phyloP scores from a whole-genome alignment of 2,113 vertebrate genomes.

The Sebastes fasciatus region DNA sequence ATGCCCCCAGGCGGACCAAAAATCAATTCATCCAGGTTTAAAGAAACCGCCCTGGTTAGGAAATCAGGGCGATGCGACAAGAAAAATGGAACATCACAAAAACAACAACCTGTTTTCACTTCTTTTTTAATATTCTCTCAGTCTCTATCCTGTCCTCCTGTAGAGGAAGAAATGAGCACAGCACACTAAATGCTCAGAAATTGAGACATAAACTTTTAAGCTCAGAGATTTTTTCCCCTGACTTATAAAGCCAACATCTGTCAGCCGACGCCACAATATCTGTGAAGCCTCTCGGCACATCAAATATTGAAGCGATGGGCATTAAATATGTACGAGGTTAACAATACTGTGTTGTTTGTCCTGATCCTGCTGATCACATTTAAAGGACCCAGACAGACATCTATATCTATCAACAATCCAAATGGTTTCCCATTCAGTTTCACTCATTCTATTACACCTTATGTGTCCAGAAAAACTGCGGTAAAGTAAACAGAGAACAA shows the following conservation, averaged over 20 bases:
- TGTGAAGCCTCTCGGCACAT: constrained; percentile 51
- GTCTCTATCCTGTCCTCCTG: not conserved
- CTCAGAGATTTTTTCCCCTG: constrained; percentile 1
- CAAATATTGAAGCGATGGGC: constrained; percentile 68
- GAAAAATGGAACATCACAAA: not conserved
- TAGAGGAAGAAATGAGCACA: not conserved
- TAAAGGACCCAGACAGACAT: constrained; percentile 26
- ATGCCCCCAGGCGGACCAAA: not conserved
- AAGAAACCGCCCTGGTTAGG: not conserved
- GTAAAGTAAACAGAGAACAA: not conserved
- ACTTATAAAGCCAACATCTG: constrained; percentile 25
- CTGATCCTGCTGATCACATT: constrained; percentile 37
- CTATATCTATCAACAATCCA: not conserved
- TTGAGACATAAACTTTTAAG: constrained; percentile 25
- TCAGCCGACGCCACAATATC: constrained; percentile 44
- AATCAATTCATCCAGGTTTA: not conserved
- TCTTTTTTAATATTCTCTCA: not conserved
- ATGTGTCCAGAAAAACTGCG: not conserved
- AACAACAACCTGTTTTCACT: not conserved
- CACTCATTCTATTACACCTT: not conserved
- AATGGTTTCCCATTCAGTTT: not conserved
- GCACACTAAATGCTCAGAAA: not conserved
- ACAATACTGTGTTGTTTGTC: constrained; percentile 62
- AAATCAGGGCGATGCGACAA: not conserved
- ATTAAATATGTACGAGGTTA: constrained; percentile 74